Evolutionary conservation across 2,888 invertebrate genomes (phyloP).

Genomic region (Drosophila kuntzei): DNA sequence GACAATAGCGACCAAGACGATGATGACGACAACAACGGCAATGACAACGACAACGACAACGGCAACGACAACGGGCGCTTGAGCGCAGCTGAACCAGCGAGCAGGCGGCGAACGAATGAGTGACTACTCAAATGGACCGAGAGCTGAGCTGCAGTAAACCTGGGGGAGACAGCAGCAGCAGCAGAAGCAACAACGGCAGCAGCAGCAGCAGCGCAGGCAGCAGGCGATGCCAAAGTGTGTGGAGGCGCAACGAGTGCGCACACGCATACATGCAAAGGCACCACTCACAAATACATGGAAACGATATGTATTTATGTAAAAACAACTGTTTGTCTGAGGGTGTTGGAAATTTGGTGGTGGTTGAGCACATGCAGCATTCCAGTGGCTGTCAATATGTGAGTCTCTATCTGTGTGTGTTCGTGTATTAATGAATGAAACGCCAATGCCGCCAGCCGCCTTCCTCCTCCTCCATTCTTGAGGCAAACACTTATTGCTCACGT

Average conservation of each 20-base stretch:
- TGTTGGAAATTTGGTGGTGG: constrained; percentile 71
- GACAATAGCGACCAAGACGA: constrained; percentile 31
- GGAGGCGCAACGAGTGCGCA: constrained; percentile 79
- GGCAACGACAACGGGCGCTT: constrained; percentile 56
- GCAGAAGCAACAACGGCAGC: constrained; percentile 23
- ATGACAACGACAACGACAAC: constrained; percentile 26
- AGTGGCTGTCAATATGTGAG: constrained; percentile 33
- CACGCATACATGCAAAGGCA: constrained; percentile 56
- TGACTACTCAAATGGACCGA: constrained; percentile 79
- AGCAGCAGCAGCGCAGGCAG: constrained; percentile 43
- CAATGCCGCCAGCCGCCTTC: constrained; percentile 63
- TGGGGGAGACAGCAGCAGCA: constrained; percentile 54
- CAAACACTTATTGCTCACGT: constrained; percentile 54
- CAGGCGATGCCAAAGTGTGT: constrained; percentile 51
- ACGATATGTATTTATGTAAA: constrained; percentile 28
- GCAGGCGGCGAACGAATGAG: constrained; percentile 79
- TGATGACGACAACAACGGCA: constrained; percentile 31
- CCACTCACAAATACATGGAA: constrained; percentile 30
- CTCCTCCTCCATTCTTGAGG: constrained; percentile 7
- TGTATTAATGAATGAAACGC: constrained; percentile 79
- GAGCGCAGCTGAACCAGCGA: constrained; percentile 80
- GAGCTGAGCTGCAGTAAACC: constrained; percentile 73
- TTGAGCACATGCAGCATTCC: constrained; percentile 68
- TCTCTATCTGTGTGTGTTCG: constrained; percentile 34
- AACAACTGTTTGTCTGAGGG: constrained; percentile 59